A percentile compares a stretch with the other conserved stretches of the same genome.
These are phyloP conservation scores for Laticauda colubrina DNA, from an alignment of 2,113 vertebrate species.

Conservation along the genomic window DNA sequence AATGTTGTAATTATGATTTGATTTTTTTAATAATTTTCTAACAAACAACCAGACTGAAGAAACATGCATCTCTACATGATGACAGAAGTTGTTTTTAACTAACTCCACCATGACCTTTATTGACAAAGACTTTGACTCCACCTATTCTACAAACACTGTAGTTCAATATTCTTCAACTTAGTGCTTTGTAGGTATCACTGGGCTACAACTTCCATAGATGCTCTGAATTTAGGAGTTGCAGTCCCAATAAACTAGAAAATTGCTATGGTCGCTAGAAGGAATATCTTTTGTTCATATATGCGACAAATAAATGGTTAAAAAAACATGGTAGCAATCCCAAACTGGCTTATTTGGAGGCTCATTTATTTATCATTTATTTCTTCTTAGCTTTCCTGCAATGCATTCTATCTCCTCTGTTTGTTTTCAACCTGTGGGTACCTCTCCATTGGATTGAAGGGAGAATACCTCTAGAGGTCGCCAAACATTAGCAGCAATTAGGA, in stretches of 20 bases:
- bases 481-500: conserved; percentile 7
- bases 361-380: background rate
- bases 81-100: background rate
- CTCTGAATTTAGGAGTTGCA: background rate
- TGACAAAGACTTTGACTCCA: background rate
- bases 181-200: background rate
- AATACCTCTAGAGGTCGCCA: background rate
- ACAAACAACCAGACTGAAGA: background rate
- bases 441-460: background rate
- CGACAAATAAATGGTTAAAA: background rate
- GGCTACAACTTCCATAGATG: background rate
- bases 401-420: too few relatives aligned
- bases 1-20: background rate
- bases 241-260: background rate
- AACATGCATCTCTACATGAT: background rate
- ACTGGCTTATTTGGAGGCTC: background rate
- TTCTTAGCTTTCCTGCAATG: background rate
- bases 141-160: background rate
- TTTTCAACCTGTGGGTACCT: background rate
- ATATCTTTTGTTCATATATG: background rate
- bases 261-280: background rate
- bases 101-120: background rate
- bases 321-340: background rate
- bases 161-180: background rate
- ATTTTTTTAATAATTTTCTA: background rate